phyloP scores from a whole-genome alignment of 2,888 invertebrate genomes.

The Prenolepis imparis region DNA sequence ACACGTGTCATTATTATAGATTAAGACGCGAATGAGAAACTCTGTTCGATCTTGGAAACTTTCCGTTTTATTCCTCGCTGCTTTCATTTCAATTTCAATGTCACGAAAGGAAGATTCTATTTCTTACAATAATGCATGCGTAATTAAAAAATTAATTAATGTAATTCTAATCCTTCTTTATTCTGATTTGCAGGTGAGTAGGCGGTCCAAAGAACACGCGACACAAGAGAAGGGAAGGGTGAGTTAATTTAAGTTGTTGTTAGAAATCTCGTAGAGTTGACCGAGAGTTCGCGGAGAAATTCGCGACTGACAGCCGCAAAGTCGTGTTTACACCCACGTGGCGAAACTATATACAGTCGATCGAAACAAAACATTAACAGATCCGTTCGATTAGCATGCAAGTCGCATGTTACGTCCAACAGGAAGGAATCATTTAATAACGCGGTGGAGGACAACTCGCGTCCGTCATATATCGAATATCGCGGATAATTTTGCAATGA shows the following conservation, averaged over 20 bases:
- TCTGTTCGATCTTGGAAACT: background rate
- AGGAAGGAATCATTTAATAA: slow-evolving; percentile 67
- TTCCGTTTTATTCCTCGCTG: background rate
- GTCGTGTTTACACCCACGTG: slow-evolving; percentile 60
- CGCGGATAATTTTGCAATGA: slow-evolving; percentile 24
- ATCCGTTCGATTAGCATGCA: slow-evolving; percentile 66
- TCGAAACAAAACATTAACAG: slow-evolving; percentile 3
- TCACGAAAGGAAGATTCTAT: too few species aligned
- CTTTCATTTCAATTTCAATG: background rate
- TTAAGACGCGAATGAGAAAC: background rate
- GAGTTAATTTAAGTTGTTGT: slow-evolving; percentile 75
- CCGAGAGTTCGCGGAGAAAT: background rate
- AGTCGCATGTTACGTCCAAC: slow-evolving; percentile 59
- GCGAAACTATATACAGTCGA: slow-evolving; percentile 40
- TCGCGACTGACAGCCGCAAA: slow-evolving; percentile 23
- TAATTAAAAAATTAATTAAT: background rate
- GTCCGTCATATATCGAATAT: slow-evolving; percentile 53
- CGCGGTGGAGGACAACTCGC: slow-evolving; percentile 43
- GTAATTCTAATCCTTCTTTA: slow-evolving; percentile 13
- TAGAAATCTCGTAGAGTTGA: slow-evolving; percentile 36
- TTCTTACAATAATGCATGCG: background rate
- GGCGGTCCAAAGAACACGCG: slow-evolving; percentile 79
- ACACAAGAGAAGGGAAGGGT: slow-evolving; percentile 80
- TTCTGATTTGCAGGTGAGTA: slow-evolving; percentile 83
- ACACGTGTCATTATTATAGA: background rate